Base-by-base conservation (phyloP, 2,888 invertebrate species). In the Pristionchus fissidentatus region DNA sequence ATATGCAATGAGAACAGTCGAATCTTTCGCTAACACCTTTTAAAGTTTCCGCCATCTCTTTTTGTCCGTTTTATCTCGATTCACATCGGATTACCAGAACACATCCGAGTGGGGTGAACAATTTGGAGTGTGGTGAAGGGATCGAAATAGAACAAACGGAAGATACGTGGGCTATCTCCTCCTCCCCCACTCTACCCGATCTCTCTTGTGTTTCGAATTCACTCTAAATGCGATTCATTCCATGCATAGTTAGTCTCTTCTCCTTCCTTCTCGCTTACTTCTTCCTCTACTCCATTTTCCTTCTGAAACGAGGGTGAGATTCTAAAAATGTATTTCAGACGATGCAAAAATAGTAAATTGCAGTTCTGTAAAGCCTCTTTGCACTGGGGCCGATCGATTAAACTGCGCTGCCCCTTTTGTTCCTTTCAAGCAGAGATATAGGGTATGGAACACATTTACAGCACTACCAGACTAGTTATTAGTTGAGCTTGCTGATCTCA, bases 391-490 rank as follows among this genome's bases (percentile, higher is more conserved):
- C 15, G 80, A 82, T 26, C 26, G 38, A 5, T 26, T 22, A 1
- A 32, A 38, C 13, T 84, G 84, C 55, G 82, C 81, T 19, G 13
- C 13, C 4, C 82, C 83, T 0, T 75, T 84, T 15, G 60, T 84
- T 5, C 43, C 35, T 0, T 84, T 84, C 75, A 84, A 84, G 38
- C 75, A 73, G 38, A 35, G 84, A 75, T 84, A 84, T 57, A 70
- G 84, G 77, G 84, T 84, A 60, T 10, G 35, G n/a, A n/a, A n/a
- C n/a, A n/a, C n/a, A n/a, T n/a, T n/a, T n/a, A n/a, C n/a, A n/a
- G n/a, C n/a, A n/a, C n/a, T n/a, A n/a, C n/a, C n/a, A n/a, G n/a
- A n/a, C n/a, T n/a, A n/a, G n/a, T n/a, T n/a, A n/a, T n/a, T n/a
- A n/a, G n/a, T n/a, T n/a, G n/a, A n/a, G n/a, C n/a, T n/a, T n/a